Evolutionary conservation across 2,797 vertebrate species (phyloP).

Genomic region (Microcaecilia unicolor): DNA sequence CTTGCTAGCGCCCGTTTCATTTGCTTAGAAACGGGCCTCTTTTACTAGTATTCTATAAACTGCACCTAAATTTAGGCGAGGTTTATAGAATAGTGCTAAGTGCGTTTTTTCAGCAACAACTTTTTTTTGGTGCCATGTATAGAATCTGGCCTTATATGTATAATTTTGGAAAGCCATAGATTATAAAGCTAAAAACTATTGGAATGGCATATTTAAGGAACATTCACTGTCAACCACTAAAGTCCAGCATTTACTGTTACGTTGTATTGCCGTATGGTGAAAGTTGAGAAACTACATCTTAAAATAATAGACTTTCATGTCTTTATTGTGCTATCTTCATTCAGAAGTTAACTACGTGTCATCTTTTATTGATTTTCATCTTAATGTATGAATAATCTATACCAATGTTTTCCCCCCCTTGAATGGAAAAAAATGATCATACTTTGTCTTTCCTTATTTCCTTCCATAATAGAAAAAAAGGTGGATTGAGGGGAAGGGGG

Average conservation of each 20-base stretch:
- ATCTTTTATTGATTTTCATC: not conserved
- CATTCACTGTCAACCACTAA: slow-evolving; percentile 4
- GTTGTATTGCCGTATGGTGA: slow-evolving; percentile 7
- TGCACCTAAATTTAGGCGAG: too few relatives aligned
- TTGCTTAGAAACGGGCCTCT: too few relatives aligned
- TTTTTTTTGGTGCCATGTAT: too few relatives aligned
- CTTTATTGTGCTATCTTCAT: slow-evolving; percentile 2
- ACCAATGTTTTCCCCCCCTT: not conserved
- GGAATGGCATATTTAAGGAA: slow-evolving; percentile 8
- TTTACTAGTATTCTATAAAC: too few relatives aligned
- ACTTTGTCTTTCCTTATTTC: not conserved
- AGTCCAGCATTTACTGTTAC: slow-evolving; percentile 12
- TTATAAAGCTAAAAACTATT: slow-evolving; percentile 4
- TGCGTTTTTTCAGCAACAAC: too few relatives aligned
- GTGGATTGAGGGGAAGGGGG: too few relatives aligned
- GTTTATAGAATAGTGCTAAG: too few relatives aligned
- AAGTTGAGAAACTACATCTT: slow-evolving; percentile 15
- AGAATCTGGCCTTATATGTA: too few relatives aligned
- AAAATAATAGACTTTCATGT: slow-evolving; percentile 5
- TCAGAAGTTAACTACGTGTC: not conserved
- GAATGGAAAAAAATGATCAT: not conserved
- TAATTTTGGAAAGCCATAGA: not conserved
- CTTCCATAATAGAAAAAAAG: too few relatives aligned
- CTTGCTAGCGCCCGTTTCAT: too few relatives aligned
- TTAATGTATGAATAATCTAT: not conserved